Base-by-base conservation (phyloP, 2,888 invertebrate species). In the Ormyrus rosae region DNA sequence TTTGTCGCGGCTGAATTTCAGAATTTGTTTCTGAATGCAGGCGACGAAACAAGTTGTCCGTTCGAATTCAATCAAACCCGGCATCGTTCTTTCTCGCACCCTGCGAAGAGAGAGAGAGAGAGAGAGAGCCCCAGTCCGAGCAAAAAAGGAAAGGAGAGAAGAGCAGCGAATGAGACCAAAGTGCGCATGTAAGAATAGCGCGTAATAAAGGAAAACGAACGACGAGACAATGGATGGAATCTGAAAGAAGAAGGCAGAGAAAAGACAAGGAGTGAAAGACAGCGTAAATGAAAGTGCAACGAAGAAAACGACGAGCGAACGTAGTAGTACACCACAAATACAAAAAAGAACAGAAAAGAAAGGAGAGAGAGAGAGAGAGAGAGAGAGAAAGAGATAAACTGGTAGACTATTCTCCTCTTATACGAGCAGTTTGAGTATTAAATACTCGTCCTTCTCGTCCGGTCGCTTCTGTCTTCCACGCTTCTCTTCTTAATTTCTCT, bases 131-230 rank as follows among this genome's bases (percentile, higher is more conserved):
- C 19, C 2, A 19, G 19, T 19, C 19, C 19, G 19, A 19, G 19
- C 19, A 1, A 19, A 19, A 19, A 19, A 56, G 19, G 45, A 46
- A 61, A 7, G 6, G 53, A 46, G 48, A 50, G 46, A 19, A 19
- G 19, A 19, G 19, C 19, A 51, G 61, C 56, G 55, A 68, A 19
- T 19, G 53, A 56, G 46, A 53, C 5, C 53, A 58, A 19, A 19
- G 65, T 10, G 56, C 51, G 13, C 13, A 74, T 11, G 13, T 19
- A 79, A 80, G 72, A 76, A 71, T 76, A 72, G 76, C 48, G 19
- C 56, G 68, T 72, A 72, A 77, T 77, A 78, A 81, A 73, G 72
- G 56, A 73, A 81, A 81, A 74, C 50, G 73, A 70, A 68, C 50
- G 58, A 46, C 55, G 63, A 81, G 73, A 77, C 77, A 77, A 72